A percentile compares a stretch with the other conserved stretches of the same genome.
Conservation (phyloP, 1,140 invertebrate genomes). For the Drosophila busckii region DNA sequence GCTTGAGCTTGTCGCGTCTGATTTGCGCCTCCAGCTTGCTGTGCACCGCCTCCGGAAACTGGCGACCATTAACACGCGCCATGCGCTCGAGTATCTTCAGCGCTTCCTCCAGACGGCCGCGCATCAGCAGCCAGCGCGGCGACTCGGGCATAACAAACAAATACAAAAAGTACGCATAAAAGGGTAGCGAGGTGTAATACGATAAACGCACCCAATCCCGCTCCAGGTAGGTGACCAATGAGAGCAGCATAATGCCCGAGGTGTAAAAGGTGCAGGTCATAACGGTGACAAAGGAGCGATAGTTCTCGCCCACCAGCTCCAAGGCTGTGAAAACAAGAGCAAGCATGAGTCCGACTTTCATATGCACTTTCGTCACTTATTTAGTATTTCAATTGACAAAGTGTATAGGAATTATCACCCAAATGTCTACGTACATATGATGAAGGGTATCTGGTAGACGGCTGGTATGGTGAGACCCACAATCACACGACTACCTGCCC, state of each 20-base stretch:
- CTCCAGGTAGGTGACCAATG: slow-evolving; percentile 89
- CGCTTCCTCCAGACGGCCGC: slow-evolving; percentile 88
- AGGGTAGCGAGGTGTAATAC: slow-evolving; percentile 89
- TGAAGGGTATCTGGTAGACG: slow-evolving; percentile 96
- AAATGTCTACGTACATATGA: slow-evolving; percentile 86
- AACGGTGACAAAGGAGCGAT: slow-evolving; percentile 93
- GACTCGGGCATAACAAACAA: slow-evolving; percentile 92
- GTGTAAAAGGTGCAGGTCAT: slow-evolving; percentile 95
- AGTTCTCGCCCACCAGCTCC: slow-evolving; percentile 93
- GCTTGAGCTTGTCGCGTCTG: slow-evolving; percentile 79
- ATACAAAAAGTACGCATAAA: slow-evolving; percentile 90
- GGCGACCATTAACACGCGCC: slow-evolving; percentile 87
- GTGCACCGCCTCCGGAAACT: slow-evolving; percentile 86
- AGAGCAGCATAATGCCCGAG: slow-evolving; percentile 88
- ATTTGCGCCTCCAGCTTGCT: slow-evolving; percentile 83
- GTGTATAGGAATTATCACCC: not conserved
- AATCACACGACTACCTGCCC: slow-evolving; percentile 87
- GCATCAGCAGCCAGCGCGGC: slow-evolving; percentile 90
- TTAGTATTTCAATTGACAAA: too few species aligned
- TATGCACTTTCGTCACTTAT: too few species aligned
- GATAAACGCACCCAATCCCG: slow-evolving; percentile 89
- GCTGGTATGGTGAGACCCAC: slow-evolving; percentile 93
- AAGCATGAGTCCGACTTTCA: slow-evolving; percentile 29
- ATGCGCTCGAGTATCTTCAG: slow-evolving; percentile 87
- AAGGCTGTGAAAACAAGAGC: slow-evolving; percentile 83